Evolutionary conservation across 2,888 invertebrate species (phyloP).

Genomic region (Stenotaenia linearis): DNA sequence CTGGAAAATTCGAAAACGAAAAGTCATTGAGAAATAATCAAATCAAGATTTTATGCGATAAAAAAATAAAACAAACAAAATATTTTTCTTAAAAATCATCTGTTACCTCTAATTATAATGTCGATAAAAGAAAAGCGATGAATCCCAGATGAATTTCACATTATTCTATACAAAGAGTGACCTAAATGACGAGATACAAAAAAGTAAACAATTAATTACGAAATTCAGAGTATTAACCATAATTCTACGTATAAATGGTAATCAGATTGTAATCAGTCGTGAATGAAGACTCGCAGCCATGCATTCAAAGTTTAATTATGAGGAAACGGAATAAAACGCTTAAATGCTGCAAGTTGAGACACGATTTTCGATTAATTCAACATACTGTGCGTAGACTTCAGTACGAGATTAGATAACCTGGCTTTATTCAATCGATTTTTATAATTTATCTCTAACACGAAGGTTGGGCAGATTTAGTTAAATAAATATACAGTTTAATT

Average conservation of each 20-base stretch:
- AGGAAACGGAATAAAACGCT: neutral
- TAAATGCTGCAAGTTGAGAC: neutral
- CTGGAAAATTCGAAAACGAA: neutral
- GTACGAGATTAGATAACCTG: neutral
- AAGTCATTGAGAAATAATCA: neutral
- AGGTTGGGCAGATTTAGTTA: too few species aligned
- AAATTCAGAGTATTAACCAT: too few species aligned
- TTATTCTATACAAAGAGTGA: neutral
- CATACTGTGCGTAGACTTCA: neutral
- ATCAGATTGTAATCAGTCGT: neutral
- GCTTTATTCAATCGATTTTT: neutral
- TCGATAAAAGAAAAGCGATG: neutral
- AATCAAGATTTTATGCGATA: neutral
- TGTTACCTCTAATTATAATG: neutral
- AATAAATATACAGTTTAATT: neutral
- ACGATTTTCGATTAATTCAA: neutral
- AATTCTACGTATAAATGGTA: neutral
- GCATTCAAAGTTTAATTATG: neutral
- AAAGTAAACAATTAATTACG: too few species aligned
- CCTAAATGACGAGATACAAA: neutral
- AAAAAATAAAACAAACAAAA: neutral
- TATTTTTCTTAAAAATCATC: too few species aligned
- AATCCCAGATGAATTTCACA: neutral
- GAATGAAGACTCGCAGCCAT: neutral
- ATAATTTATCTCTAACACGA: neutral